Percentiles rank a stretch among this genome's conserved stretches.
These are phyloP conservation scores for Linnaemya tessellans DNA, from an alignment of 2,888 invertebrate species.

Conservation along the genomic window DNA sequence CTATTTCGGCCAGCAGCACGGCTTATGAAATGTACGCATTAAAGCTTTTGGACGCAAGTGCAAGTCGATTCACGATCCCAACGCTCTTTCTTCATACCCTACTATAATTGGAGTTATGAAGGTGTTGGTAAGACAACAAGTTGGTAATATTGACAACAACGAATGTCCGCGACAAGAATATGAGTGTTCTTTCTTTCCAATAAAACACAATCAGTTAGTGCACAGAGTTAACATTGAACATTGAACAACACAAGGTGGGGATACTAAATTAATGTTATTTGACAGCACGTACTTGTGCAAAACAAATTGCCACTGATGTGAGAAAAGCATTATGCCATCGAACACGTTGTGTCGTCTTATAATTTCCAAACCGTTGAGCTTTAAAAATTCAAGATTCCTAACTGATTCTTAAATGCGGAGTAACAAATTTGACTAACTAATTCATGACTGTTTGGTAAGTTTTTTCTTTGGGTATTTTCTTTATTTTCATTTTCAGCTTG, in stretches of 20 bases:
- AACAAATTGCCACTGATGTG: conserved; percentile 82
- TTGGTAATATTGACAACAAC: conserved; percentile 27
- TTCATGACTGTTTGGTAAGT: not conserved
- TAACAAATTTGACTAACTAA: conserved; percentile 3
- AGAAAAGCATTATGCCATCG: conserved; percentile 79
- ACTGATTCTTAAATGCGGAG: conserved; percentile 43
- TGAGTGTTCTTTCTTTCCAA: conserved; percentile 38
- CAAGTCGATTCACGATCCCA: too few relatives aligned
- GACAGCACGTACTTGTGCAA: conserved; percentile 82
- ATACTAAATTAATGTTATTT: conserved; percentile 81
- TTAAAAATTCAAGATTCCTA: conserved; percentile 72
- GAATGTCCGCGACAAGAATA: conserved; percentile 29
- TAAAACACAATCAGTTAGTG: conserved; percentile 48
- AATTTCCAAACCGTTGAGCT: conserved; percentile 82
- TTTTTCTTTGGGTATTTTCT: conserved; percentile 3
- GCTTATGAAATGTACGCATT: too few relatives aligned
- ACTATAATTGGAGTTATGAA: not conserved
- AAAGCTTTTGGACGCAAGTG: too few relatives aligned
- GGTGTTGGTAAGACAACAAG: conserved; percentile 30
- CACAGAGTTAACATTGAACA: not conserved
- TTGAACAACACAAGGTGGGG: conserved; percentile 59
- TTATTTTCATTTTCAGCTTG: too few relatives aligned
- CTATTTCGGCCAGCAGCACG: too few relatives aligned
- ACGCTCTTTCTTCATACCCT: too few relatives aligned
- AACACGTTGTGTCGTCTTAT: conserved; percentile 74